These are phyloP conservation scores for Rugalucina vietnamica DNA, from an alignment of 2,888 invertebrate genomes.

Conservation along the genomic window DNA sequence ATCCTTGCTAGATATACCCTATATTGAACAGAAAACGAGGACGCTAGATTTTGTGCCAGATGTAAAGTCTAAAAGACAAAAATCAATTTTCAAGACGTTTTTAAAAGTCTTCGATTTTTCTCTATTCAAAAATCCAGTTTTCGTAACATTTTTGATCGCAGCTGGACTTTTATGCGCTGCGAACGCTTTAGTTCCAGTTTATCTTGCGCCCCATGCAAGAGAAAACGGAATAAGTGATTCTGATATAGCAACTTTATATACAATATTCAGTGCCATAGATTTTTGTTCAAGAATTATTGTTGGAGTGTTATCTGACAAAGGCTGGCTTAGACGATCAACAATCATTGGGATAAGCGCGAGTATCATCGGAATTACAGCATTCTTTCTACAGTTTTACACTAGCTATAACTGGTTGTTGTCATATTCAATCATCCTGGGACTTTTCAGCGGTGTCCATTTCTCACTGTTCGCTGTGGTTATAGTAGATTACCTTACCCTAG, in stretches of 20 bases:
- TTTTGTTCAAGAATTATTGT: conserved; percentile 44
- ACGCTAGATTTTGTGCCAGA: background rate
- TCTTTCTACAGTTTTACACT: conserved; percentile 48
- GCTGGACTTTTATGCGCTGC: conserved; percentile 45
- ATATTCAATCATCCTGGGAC: conserved; percentile 60
- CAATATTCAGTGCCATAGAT: conserved; percentile 51
- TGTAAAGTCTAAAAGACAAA: background rate
- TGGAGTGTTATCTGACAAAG: conserved; percentile 45
- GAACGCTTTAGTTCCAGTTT: conserved; percentile 42
- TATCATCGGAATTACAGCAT: conserved; percentile 21
- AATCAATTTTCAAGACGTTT: background rate
- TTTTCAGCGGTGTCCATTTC: conserved; percentile 63
- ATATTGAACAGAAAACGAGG: background rate
- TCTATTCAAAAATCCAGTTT: conserved; percentile 51
- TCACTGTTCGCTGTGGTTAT: conserved; percentile 65
- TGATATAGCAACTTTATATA: conserved; percentile 43
- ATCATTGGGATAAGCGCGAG: conserved; percentile 34
- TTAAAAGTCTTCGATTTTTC: conserved; percentile 39
- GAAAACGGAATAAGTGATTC: conserved; percentile 42
- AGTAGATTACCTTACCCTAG: conserved; percentile 65
- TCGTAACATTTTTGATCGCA: conserved; percentile 31
- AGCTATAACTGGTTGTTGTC: conserved; percentile 51
- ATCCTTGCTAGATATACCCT: conserved; percentile 13
- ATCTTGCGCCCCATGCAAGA: conserved; percentile 55
- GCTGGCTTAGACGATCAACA: conserved; percentile 36